Conservation (phyloP, 2,888 invertebrate species). For the Cerastoderma edule region DNA sequence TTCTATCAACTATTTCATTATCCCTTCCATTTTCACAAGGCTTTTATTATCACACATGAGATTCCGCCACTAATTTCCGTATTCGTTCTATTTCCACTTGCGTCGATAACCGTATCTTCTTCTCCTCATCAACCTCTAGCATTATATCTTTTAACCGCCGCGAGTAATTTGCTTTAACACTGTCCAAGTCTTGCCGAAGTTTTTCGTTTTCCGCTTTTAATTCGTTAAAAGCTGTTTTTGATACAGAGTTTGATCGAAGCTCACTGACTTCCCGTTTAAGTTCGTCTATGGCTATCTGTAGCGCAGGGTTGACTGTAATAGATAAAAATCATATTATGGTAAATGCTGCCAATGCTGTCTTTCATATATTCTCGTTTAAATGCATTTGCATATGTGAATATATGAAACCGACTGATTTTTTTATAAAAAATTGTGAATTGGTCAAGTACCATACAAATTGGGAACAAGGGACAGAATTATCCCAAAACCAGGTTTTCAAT, state of each 20-base stretch:
- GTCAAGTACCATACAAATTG: too few relatives aligned
- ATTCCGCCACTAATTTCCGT: constrained; percentile 79
- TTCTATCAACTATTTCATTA: too few relatives aligned
- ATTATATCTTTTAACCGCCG: constrained; percentile 79
- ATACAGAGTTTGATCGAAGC: constrained; percentile 73
- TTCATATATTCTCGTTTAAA: too few relatives aligned
- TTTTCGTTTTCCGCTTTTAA: constrained; percentile 86
- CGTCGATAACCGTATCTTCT: constrained; percentile 82
- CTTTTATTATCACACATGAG: constrained; percentile 71
- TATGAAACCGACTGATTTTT: too few relatives aligned
- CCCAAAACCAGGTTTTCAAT: too few relatives aligned
- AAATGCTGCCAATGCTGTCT: too few relatives aligned
- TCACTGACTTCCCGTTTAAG: constrained; percentile 73
- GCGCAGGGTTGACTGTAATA: constrained; percentile 25
- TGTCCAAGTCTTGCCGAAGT: constrained; percentile 75
- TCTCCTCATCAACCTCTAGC: constrained; percentile 83
- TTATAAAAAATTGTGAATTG: too few relatives aligned
- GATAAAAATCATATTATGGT: too few relatives aligned
- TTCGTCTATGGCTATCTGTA: constrained; percentile 69
- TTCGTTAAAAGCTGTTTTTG: constrained; percentile 90
- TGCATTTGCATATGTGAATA: too few relatives aligned
- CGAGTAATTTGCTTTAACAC: constrained; percentile 66
- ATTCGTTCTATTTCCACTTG: constrained; percentile 84
- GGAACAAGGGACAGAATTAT: too few relatives aligned
- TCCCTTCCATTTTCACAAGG: too few relatives aligned